phyloP scores from a whole-genome alignment of 2,113 vertebrate genomes.

The Forbesichthys agassizii region DNA sequence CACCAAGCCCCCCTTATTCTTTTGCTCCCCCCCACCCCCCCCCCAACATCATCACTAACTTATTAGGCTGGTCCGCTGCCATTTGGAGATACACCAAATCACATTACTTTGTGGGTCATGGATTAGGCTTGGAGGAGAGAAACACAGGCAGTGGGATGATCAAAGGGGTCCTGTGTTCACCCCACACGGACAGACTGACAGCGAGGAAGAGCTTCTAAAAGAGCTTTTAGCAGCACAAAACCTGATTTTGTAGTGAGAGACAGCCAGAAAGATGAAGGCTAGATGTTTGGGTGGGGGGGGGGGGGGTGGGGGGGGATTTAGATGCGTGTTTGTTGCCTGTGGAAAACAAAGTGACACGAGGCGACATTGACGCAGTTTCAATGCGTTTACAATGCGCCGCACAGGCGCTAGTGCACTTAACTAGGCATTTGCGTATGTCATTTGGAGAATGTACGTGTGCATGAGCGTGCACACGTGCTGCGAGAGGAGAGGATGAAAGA shows the following conservation, averaged over 20 bases:
- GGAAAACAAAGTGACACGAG: neutral
- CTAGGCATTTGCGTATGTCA: slow-evolving; percentile 21
- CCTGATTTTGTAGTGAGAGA: slow-evolving; percentile 77
- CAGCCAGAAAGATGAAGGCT: slow-evolving; percentile 24
- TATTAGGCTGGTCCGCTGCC: slow-evolving; percentile 79
- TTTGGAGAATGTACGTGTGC: neutral
- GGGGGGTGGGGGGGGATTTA: neutral
- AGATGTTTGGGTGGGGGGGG: neutral
- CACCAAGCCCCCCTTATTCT: slow-evolving; percentile 35
- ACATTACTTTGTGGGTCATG: slow-evolving; percentile 79
- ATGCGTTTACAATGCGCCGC: neutral
- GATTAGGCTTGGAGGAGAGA: slow-evolving; percentile 70
- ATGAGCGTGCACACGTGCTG: slow-evolving; percentile 25
- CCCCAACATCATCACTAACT: slow-evolving; percentile 64
- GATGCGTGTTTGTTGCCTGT: neutral
- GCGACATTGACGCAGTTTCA: too few relatives aligned
- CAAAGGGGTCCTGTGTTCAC: slow-evolving; percentile 75
- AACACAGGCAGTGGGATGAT: slow-evolving; percentile 76
- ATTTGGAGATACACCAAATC: slow-evolving; percentile 81
- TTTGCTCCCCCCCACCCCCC: slow-evolving; percentile 52
- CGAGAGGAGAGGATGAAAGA: slow-evolving; percentile 65
- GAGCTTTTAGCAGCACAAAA: slow-evolving; percentile 81
- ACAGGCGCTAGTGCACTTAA: slow-evolving; percentile 22
- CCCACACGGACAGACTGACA: slow-evolving; percentile 66
- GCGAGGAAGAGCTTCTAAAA: slow-evolving; percentile 61